phyloP scores from a whole-genome alignment of 2,888 invertebrate species.

The Watsonalla cultraria region DNA sequence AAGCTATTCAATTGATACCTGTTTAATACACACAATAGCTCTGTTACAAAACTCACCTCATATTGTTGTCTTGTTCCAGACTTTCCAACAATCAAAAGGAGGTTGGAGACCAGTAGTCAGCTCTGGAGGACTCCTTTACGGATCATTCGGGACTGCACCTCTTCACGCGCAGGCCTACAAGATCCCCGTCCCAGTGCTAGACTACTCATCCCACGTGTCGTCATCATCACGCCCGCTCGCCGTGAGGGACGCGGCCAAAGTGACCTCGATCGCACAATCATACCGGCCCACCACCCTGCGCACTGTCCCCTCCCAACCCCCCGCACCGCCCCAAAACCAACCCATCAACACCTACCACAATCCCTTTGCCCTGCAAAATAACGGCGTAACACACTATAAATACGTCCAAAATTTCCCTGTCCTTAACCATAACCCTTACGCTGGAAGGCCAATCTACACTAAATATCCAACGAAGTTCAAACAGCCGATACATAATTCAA shows the following conservation, averaged over 20 bases:
- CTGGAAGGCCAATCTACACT: constrained; percentile 51
- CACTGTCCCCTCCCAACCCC: constrained; percentile 43
- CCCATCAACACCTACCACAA: constrained; percentile 70
- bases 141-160: constrained; percentile 50
- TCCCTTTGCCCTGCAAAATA: constrained; percentile 58
- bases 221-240: constrained; percentile 56
- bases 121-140: constrained; percentile 56
- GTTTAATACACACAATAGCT: background rate
- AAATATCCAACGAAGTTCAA: constrained; percentile 62
- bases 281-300: constrained; percentile 67
- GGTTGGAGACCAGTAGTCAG: constrained; percentile 82
- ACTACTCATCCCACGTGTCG: constrained; percentile 30
- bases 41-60: no score
- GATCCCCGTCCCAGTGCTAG: constrained; percentile 51
- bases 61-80: constrained; percentile 41
- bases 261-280: constrained; percentile 69
- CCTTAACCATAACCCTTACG: constrained; percentile 60
- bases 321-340: constrained; percentile 50
- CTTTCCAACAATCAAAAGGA: constrained; percentile 73
- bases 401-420: constrained; percentile 61
- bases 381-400: constrained; percentile 56
- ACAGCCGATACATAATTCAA: constrained; percentile 49
- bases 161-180: constrained; percentile 62
- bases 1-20: background rate
- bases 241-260: constrained; percentile 60